Evolutionary conservation across 2,888 invertebrate genomes (phyloP), one percentile per base, ranked within the genome.

Genomic region (Neria commutata): DNA sequence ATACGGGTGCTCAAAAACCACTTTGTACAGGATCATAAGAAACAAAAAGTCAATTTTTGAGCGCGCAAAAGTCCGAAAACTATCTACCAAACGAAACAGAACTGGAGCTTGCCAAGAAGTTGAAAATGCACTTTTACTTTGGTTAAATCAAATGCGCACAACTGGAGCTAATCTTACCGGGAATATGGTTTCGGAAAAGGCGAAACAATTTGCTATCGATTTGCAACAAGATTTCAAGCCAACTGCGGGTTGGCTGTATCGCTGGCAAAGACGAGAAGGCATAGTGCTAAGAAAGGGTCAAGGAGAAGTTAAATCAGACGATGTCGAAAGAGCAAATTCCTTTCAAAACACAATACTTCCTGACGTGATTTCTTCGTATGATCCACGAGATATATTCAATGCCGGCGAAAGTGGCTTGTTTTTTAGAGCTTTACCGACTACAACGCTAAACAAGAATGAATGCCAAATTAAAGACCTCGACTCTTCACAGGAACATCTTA

Each of bases 351-450:
- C 55, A 26, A 50, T 59, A 62, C 57, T 51, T 45, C 46, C 47
- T 19, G 19, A 46, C 51, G 29, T 63, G 47, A 50, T 23, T 37
- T 34, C 54, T 54, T 33, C 54, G 54, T 47, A 53, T 45, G 29
- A 29, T 2, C 16, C 45, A 3, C 21, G 3, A 26, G 42, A 65
- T 37, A 60, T 67, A 53, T 63, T 65, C 45, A 65, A 58, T 45
- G 61, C 61, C 19, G 63, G 64, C 45, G 61, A 64, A 60, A 55
- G 51, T 16, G 61, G 57, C 17, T 49, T 62, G 3, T 64, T 53
- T 34, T 66, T 53, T 37, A 58, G 50, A 56, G 54, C 62, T 10
- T 56, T 66, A 23, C 53, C 61, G 2, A 61, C 49, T 25, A 58
- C 61, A 48, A 46, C 56, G 37, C 47, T 58, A 45, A 53, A 23